Base-by-base conservation (phyloP, 2,113 vertebrate species). In the Bubo blakistoni region DNA sequence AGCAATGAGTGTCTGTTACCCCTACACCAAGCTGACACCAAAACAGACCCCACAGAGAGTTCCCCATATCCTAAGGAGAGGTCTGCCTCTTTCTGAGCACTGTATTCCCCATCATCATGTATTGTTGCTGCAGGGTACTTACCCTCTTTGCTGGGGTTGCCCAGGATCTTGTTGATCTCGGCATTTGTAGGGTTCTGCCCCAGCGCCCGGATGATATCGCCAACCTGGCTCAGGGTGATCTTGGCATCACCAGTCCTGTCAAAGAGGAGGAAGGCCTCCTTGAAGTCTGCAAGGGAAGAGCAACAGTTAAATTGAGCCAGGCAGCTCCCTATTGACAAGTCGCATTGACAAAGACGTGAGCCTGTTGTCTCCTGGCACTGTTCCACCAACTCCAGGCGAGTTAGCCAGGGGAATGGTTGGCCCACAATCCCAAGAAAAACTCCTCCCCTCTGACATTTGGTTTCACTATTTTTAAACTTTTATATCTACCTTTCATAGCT, bases 201-300 rank as follows among this genome's bases (percentile, higher is more conserved):
- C 95, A 99, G 99, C 4, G 99, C 99, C 22, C 99, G 99, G 97
- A 99, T 98, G 95, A 99, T 98, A 86, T 99, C 99, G 0, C 99
- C 99, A 51, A 99, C 98, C 98, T 99, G 99, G 98, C 94, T 98
- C 97, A 92, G 98, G 90, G 98, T 98, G 96, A 99, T 99, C 98
- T 99, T 99, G 98, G 44, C 94, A 90, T 99, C 99, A 59, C 99
- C 99, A 80, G 99, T 98, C 98, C 99, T 99, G 98, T 99, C 99
- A 82, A 99, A 99, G 97, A 99, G 99, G 97, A 99, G 99, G 93
- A 99, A 99, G 16, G 99, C 99, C 98, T 99, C 99, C 98, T 99
- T 99, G 99, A 99, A 99, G 89, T 99, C 99, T 99, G 98, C 42
- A 97, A 95, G 72, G 96, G 92, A 65, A 96, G 76, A 97, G 58